phyloP scores from a whole-genome alignment of 1,140 invertebrate species.

The Tigriopus japonicus region DNA sequence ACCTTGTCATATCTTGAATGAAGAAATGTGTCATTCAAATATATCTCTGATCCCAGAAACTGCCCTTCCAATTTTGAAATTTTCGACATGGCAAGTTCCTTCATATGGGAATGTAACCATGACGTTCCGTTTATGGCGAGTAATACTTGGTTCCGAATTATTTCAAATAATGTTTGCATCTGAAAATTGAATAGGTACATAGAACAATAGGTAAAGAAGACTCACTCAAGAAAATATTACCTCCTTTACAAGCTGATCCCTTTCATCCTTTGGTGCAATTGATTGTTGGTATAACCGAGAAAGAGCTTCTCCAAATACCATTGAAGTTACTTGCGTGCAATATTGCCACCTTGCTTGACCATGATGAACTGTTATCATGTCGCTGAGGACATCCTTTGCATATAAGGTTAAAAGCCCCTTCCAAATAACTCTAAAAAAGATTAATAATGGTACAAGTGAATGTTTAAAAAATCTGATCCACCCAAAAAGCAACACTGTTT shows the following conservation, averaged over 20 bases:
- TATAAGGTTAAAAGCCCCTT: neutral
- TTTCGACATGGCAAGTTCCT: neutral
- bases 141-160: neutral
- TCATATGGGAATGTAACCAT: neutral
- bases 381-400: neutral
- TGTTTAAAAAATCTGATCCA: too few species aligned
- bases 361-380: slow-evolving; percentile 3
- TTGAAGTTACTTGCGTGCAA: slow-evolving; percentile 6
- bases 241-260: too few species aligned
- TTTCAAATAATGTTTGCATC: neutral
- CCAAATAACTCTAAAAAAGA: slow-evolving; percentile 1
- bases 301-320: slow-evolving; percentile 6
- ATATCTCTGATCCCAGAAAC: neutral
- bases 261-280: too few species aligned
- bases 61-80: neutral
- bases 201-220: neutral
- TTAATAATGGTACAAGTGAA: neutral
- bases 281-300: neutral
- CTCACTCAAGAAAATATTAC: too few species aligned
- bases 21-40: slow-evolving; percentile 2
- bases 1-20: neutral
- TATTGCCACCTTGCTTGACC: slow-evolving; percentile 10
- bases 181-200: neutral
- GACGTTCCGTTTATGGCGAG: neutral
- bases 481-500: too few species aligned